A percentile compares a stretch with the other conserved stretches of the same genome.
Evolutionary conservation across 2,888 invertebrate species (phyloP).

Genomic region (Steinernema scapterisci): DNA sequence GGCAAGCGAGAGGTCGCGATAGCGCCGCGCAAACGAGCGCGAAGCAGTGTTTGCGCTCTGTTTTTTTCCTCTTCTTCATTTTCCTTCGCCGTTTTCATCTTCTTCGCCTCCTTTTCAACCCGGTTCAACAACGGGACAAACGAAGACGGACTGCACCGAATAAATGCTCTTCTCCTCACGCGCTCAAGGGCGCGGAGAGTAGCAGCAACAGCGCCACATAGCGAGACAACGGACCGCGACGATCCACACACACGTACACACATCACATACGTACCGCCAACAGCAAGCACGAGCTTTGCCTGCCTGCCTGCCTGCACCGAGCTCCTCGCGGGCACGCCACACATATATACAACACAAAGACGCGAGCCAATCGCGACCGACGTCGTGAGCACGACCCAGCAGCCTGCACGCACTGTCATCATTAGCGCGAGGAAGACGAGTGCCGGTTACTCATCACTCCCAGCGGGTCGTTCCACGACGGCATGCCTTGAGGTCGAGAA

Average conservation of each 20-base stretch:
- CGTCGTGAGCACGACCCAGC: background rate
- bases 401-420: conserved; percentile 9
- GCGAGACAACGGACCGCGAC: background rate
- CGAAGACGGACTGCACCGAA: background rate
- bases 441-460: conserved; percentile 22
- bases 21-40: background rate
- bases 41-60: conserved; percentile 25
- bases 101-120: background rate
- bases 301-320: too few relatives aligned
- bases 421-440: conserved; percentile 2
- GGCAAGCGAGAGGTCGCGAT: background rate
- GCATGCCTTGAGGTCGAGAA: background rate
- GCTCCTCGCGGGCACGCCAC: too few relatives aligned
- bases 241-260: too few relatives aligned
- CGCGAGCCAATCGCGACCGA: background rate
- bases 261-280: too few relatives aligned
- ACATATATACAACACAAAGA: background rate
- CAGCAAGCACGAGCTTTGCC: too few relatives aligned
- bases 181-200: conserved; percentile 8
- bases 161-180: conserved; percentile 6
- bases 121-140: too few relatives aligned
- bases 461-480: too few relatives aligned
- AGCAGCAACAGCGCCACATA: background rate
- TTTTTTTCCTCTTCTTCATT: background rate
- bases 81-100: background rate